Evolutionary conservation across 1,140 invertebrate genomes (phyloP).

Genomic region (Trichogramma pretiosum): DNA sequence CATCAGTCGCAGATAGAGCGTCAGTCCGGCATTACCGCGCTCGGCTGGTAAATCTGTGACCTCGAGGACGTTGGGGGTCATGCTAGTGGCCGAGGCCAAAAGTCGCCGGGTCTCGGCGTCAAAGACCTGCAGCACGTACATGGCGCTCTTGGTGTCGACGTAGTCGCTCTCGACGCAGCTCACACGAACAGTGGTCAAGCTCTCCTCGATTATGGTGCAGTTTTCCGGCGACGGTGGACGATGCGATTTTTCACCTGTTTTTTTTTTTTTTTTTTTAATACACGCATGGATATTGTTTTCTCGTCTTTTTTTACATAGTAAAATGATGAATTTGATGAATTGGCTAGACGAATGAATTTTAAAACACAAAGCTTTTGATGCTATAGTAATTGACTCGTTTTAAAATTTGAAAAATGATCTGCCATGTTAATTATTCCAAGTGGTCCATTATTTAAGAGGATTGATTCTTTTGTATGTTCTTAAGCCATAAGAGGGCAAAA

Average conservation of each 20-base stretch:
- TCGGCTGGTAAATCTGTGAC: slow-evolving; percentile 43
- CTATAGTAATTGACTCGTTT: too few species aligned
- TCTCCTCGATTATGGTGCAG: slow-evolving; percentile 46
- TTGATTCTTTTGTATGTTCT: too few species aligned
- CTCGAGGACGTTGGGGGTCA: slow-evolving; percentile 43
- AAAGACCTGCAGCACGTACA: slow-evolving; percentile 49
- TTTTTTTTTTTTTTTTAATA: too few species aligned
- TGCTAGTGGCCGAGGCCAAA: slow-evolving; percentile 45
- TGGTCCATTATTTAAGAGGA: too few species aligned
- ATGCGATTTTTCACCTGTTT: slow-evolving; percentile 37
- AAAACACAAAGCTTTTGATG: too few species aligned
- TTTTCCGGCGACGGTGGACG: slow-evolving; percentile 40
- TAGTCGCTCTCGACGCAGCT: slow-evolving; percentile 42
- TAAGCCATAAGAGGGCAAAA: too few species aligned
- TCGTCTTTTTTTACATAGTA: too few species aligned
- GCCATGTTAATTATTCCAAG: too few species aligned
- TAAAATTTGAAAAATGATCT: too few species aligned
- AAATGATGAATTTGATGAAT: too few species aligned
- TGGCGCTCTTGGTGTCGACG: slow-evolving; percentile 36
- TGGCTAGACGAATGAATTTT: too few species aligned
- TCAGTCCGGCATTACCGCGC: slow-evolving; percentile 40
- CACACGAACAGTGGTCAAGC: slow-evolving; percentile 40
- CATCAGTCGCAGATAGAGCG: slow-evolving; percentile 47
- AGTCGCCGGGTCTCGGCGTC: slow-evolving; percentile 45
- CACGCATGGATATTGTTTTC: background rate